Percentiles rank a stretch among this genome's conserved stretches.
Evolutionary conservation across 2,797 vertebrate genomes (phyloP).

Genomic region (Cynopterus sphinx): DNA sequence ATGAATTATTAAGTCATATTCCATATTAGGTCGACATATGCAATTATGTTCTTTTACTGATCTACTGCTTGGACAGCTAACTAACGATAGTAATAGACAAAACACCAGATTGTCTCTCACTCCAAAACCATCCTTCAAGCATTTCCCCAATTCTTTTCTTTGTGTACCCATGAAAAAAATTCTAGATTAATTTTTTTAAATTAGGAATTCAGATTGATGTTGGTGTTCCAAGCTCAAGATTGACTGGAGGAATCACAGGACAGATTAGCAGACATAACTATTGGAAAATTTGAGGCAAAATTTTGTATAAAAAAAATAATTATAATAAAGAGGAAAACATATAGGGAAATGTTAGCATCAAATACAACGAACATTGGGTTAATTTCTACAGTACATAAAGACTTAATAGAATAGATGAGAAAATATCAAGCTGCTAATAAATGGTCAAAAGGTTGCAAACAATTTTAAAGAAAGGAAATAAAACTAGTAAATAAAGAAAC

Average conservation of each 20-base stretch:
- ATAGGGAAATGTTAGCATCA: neutral
- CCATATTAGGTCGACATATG: neutral
- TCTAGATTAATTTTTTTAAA: neutral
- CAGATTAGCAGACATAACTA: neutral
- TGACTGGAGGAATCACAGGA: neutral
- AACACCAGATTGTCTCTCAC: neutral
- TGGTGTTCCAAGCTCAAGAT: slow-evolving; percentile 24
- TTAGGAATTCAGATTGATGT: neutral
- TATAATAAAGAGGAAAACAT: neutral
- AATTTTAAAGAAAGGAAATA: slow-evolving; percentile 33
- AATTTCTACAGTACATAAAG: neutral
- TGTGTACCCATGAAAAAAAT: neutral
- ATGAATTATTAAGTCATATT: neutral
- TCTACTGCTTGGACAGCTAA: neutral
- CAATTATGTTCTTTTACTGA: neutral
- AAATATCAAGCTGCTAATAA: neutral
- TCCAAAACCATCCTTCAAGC: neutral
- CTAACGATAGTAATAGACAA: neutral
- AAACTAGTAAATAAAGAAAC: slow-evolving; percentile 6
- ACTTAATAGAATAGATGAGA: neutral
- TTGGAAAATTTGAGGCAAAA: neutral
- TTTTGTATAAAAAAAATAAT: neutral
- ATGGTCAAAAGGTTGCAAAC: slow-evolving; percentile 25
- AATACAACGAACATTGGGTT: neutral
- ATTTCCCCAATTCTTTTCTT: neutral